These are phyloP conservation scores for Bradynema listronoti DNA, from an alignment of 1,140 invertebrate species.

Conservation along the genomic window DNA sequence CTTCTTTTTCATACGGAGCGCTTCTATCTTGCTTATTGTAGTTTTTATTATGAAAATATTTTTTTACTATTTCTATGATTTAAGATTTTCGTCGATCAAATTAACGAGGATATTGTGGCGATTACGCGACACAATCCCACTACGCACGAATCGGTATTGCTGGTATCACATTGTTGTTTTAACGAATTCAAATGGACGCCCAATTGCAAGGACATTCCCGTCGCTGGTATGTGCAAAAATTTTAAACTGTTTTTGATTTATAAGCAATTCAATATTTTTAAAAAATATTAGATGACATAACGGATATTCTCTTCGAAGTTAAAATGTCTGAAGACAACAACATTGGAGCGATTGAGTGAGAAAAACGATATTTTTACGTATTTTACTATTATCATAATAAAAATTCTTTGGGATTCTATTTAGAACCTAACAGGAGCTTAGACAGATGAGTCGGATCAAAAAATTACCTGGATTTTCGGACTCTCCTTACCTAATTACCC, in stretches of 20 bases:
- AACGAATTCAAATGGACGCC: slow-evolving; percentile 64
- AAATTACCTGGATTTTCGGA: too few species aligned
- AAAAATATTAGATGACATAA: slow-evolving; percentile 70
- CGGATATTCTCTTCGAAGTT: slow-evolving; percentile 79
- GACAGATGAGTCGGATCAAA: too few species aligned
- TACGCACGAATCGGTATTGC: slow-evolving; percentile 77
- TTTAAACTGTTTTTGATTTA: slow-evolving; percentile 8
- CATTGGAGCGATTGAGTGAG: too few species aligned
- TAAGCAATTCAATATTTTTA: slow-evolving; percentile 21
- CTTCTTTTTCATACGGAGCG: too few species aligned
- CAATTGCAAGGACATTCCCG: slow-evolving; percentile 48
- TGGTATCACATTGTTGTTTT: slow-evolving; percentile 87
- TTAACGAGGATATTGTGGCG: slow-evolving; percentile 80
- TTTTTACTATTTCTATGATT: slow-evolving; percentile 26
- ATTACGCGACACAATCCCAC: slow-evolving; percentile 83
- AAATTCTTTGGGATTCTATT: too few species aligned
- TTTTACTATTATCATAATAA: too few species aligned
- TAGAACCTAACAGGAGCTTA: too few species aligned
- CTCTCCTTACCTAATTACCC: too few species aligned
- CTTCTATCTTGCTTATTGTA: too few species aligned
- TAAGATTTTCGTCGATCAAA: slow-evolving; percentile 92
- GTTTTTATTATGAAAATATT: too few species aligned
- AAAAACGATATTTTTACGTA: too few species aligned
- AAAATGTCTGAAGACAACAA: slow-evolving; percentile 48
- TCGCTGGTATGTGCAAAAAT: slow-evolving; percentile 34